A percentile compares a stretch with the other conserved stretches of the same genome.
These are phyloP conservation scores for Gasterosteus nipponicus DNA, from an alignment of 2,113 vertebrate species.

Conservation along the genomic window DNA sequence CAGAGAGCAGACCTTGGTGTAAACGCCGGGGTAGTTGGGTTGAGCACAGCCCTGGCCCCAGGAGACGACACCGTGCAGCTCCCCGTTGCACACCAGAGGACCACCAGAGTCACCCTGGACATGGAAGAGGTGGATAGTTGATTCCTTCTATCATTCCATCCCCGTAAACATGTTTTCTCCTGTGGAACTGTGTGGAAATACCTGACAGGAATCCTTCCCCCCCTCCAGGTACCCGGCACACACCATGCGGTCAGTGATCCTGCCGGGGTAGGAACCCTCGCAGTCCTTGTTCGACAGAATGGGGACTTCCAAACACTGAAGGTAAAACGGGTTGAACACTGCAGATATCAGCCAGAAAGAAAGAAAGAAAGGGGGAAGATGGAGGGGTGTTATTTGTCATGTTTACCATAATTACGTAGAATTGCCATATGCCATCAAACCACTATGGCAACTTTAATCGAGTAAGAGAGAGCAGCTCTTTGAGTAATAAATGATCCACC, in stretches of 20 bases:
- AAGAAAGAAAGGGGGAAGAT: not conserved
- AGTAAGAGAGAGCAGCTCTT: not conserved
- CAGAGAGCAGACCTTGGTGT: slow-evolving; percentile 82
- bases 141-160: not conserved
- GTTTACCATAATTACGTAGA: not conserved
- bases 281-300: slow-evolving; percentile 74
- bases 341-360: slow-evolving; percentile 15
- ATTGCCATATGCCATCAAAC: not conserved
- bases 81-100: slow-evolving; percentile 78
- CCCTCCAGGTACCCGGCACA: slow-evolving; percentile 81
- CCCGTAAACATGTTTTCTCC: not conserved
- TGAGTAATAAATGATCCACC: not conserved
- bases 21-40: slow-evolving; percentile 77
- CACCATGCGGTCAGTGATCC: slow-evolving; percentile 81
- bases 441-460: not conserved
- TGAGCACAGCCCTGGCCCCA: slow-evolving; percentile 81
- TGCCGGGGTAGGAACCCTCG: slow-evolving; percentile 68
- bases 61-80: slow-evolving; percentile 83
- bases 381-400: too few relatives aligned
- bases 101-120: slow-evolving; percentile 83
- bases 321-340: slow-evolving; percentile 77
- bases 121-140: slow-evolving; percentile 1
- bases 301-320: slow-evolving; percentile 80
- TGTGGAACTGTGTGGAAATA: slow-evolving; percentile 38
- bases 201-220: slow-evolving; percentile 85